These are phyloP conservation scores for Agelas oroides DNA, from an alignment of 37 sponge, comb jelly and placozoan species.

Conservation along the genomic window DNA sequence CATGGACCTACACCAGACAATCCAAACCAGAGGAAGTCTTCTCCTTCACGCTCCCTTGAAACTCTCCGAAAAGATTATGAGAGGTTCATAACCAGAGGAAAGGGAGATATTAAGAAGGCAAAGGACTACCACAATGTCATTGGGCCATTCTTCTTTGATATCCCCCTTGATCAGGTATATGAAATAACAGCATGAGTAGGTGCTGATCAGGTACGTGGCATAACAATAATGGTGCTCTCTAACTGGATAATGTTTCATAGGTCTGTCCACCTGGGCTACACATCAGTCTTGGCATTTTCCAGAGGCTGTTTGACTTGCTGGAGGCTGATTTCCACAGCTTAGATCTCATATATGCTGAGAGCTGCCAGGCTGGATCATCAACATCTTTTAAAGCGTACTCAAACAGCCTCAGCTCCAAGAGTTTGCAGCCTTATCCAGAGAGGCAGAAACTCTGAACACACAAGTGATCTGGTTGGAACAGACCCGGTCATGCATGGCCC, in stretches of 20 bases:
- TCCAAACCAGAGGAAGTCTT: too few species aligned
- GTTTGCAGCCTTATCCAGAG: too few species aligned
- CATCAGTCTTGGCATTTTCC: slow-evolving; percentile 37
- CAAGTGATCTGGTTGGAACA: too few species aligned
- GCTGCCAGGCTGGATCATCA: background rate
- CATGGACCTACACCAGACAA: too few species aligned
- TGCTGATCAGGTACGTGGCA: too few species aligned
- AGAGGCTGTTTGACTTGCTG: background rate
- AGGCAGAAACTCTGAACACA: too few species aligned
- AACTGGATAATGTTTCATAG: too few species aligned
- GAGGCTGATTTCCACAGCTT: slow-evolving; percentile 28
- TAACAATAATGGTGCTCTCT: too few species aligned
- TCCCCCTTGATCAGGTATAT: slow-evolving; percentile 26
- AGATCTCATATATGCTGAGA: background rate
- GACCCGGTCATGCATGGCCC: too few species aligned
- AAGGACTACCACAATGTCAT: slow-evolving; percentile 54
- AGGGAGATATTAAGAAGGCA: slow-evolving; percentile 9
- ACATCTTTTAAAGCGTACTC: too few species aligned
- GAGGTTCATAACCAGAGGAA: background rate
- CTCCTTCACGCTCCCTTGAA: background rate
- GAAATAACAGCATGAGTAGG: too few species aligned
- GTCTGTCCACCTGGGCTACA: slow-evolving; percentile 33
- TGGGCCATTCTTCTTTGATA: background rate
- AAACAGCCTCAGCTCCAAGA: too few species aligned
- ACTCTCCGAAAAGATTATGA: background rate